Conservation (phyloP, 2,888 invertebrate genomes). For the Spialia ferax region DNA sequence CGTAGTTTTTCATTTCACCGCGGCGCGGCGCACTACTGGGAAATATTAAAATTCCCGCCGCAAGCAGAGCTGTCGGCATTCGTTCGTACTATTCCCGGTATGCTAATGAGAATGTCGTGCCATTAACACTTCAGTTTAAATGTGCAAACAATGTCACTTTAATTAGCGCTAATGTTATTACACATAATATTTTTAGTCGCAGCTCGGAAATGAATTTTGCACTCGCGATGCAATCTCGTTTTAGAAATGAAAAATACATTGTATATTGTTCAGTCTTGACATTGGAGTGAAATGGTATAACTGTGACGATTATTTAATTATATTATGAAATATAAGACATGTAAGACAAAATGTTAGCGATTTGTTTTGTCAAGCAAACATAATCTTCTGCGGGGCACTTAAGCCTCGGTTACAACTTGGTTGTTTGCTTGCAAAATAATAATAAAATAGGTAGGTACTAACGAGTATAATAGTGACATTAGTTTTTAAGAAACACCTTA, state of each 20-base stretch:
- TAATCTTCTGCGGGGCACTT: no score
- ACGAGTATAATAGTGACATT: no score
- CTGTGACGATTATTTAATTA: no score
- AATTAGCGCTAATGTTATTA: slow-evolving; percentile 21
- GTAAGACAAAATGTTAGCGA: no score
- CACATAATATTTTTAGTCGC: background rate
- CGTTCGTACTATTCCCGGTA: slow-evolving; percentile 18
- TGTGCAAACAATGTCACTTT: slow-evolving; percentile 21
- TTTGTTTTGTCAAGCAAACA: background rate
- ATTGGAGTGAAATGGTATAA: background rate
- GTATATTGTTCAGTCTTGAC: background rate
- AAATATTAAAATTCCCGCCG: slow-evolving; percentile 33
- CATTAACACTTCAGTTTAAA: slow-evolving; percentile 20
- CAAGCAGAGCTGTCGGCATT: slow-evolving; percentile 20
- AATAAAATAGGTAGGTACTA: no score
- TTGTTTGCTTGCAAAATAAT: no score
- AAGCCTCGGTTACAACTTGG: no score
- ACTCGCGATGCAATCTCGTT: background rate
- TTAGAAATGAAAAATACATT: background rate
- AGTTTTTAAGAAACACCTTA: no score
- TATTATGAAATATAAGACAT: no score
- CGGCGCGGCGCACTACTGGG: background rate
- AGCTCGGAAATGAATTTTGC: background rate
- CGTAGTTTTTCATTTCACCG: slow-evolving; percentile 30
- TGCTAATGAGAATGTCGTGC: slow-evolving; percentile 29